phyloP scores from a whole-genome alignment of 1,140 invertebrate species.

The Elymnias hypermnestra region DNA sequence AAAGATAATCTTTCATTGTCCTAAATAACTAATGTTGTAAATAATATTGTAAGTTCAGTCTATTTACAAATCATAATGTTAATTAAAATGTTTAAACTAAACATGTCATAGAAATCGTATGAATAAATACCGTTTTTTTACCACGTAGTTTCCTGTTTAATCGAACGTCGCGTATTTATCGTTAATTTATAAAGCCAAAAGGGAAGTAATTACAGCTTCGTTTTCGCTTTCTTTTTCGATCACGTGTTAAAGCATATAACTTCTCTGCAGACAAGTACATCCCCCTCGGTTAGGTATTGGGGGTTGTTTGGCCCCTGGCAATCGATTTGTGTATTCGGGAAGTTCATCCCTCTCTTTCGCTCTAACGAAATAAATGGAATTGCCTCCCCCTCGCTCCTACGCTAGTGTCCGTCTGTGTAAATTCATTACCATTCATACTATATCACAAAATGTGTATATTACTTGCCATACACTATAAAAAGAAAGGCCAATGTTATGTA shows the following conservation, averaged over 20 bases:
- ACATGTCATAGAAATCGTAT: not conserved
- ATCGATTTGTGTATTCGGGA: slow-evolving; percentile 61
- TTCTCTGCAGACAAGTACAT: slow-evolving; percentile 27
- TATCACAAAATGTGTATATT: not conserved
- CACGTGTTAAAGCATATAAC: slow-evolving; percentile 28
- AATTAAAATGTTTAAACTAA: not conserved
- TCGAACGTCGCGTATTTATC: not conserved
- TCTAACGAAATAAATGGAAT: not conserved
- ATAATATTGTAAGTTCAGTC: too few species aligned
- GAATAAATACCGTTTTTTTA: not conserved
- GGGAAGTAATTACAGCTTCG: not conserved
- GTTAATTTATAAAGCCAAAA: slow-evolving; percentile 2
- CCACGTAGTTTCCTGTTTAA: not conserved
- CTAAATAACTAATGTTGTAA: too few species aligned
- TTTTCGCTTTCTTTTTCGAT: slow-evolving; percentile 6
- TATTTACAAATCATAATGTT: not conserved
- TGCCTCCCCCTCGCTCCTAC: slow-evolving; percentile 26
- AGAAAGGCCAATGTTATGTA: too few species aligned
- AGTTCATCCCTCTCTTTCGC: slow-evolving; percentile 32
- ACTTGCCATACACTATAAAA: not conserved
- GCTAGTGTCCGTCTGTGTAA: slow-evolving; percentile 37
- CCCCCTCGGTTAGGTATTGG: slow-evolving; percentile 42
- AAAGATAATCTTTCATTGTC: too few species aligned
- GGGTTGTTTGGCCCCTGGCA: slow-evolving; percentile 48
- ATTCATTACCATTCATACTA: slow-evolving; percentile 23